These are phyloP conservation scores for Masnerella sp. DNA, from an alignment of 2,888 invertebrate species.

Conservation along the genomic window DNA sequence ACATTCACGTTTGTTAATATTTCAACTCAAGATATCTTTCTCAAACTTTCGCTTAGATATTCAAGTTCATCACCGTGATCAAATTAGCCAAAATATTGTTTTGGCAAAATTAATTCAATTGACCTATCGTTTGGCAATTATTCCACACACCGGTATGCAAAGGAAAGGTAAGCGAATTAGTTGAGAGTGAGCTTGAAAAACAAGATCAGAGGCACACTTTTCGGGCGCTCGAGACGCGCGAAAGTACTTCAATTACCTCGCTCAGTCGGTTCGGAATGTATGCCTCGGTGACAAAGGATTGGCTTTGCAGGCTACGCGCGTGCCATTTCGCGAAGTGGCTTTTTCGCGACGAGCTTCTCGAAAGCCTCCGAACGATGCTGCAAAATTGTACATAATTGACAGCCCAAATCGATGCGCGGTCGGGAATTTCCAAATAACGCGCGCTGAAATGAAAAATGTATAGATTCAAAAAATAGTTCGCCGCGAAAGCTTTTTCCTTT, in stretches of 20 bases:
- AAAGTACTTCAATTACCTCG: conserved; percentile 60
- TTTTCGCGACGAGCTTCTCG: conserved; percentile 49
- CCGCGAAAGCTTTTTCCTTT: conserved; percentile 32
- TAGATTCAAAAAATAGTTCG: conserved; percentile 38
- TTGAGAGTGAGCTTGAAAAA: too few relatives aligned
- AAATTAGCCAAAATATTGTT: too few relatives aligned
- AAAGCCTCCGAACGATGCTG: conserved; percentile 54
- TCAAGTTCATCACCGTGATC: too few relatives aligned
- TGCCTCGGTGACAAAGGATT: conserved; percentile 57
- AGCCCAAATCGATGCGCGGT: conserved; percentile 53
- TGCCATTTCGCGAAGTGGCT: conserved; percentile 59
- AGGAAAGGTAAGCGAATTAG: too few relatives aligned
- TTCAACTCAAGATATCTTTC: too few relatives aligned
- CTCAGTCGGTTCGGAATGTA: conserved; percentile 56
- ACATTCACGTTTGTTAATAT: too few relatives aligned
- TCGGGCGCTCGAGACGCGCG: conserved; percentile 40
- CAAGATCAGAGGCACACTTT: conserved; percentile 38
- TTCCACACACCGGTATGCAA: too few relatives aligned
- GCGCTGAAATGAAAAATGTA: conserved; percentile 50
- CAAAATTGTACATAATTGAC: conserved; percentile 60
- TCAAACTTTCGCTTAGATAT: too few relatives aligned
- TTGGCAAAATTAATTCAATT: too few relatives aligned
- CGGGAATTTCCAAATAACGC: conserved; percentile 45
- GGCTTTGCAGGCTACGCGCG: conserved; percentile 56
- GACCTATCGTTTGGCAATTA: too few relatives aligned